phyloP scores from a whole-genome alignment of 1,140 invertebrate genomes.

The Helicoverpa armigera region DNA sequence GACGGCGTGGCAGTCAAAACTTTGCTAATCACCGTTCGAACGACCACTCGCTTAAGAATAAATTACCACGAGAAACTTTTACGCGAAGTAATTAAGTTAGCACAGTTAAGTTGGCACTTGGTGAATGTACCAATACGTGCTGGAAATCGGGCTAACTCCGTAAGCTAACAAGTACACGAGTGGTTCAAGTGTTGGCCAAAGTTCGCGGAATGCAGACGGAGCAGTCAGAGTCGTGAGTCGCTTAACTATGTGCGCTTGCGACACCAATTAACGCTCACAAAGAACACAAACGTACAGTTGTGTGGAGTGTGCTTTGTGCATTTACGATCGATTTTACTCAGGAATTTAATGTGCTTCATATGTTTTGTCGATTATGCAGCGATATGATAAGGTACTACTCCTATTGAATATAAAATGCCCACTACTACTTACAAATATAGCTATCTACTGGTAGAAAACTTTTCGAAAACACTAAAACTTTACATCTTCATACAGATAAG shows the following conservation, averaged over 20 bases:
- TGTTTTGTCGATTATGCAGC: too few relatives aligned
- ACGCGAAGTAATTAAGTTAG: constrained; percentile 71
- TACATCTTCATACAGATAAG: too few relatives aligned
- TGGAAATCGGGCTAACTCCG: constrained; percentile 43
- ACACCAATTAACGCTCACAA: neutral
- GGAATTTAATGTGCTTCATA: too few relatives aligned
- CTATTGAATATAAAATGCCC: too few relatives aligned
- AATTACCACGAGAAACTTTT: constrained; percentile 65
- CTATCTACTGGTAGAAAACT: too few relatives aligned
- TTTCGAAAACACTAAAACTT: too few relatives aligned
- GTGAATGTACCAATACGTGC: constrained; percentile 51
- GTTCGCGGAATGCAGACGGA: constrained; percentile 21
- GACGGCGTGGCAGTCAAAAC: constrained; percentile 58
- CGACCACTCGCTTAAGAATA: constrained; percentile 72
- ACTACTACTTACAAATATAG: too few relatives aligned
- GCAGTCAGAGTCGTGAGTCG: neutral
- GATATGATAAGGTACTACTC: too few relatives aligned
- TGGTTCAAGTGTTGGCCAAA: neutral
- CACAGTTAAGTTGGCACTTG: constrained; percentile 57
- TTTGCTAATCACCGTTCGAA: constrained; percentile 74
- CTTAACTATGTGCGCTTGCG: neutral
- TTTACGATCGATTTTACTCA: too few relatives aligned
- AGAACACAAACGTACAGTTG: neutral
- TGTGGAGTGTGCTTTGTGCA: too few relatives aligned
- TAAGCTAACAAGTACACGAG: constrained; percentile 12